A percentile compares a stretch with the other conserved stretches of the same genome.
Conservation (phyloP, 2,113 vertebrate species). For the Anser brachyrhynchus region DNA sequence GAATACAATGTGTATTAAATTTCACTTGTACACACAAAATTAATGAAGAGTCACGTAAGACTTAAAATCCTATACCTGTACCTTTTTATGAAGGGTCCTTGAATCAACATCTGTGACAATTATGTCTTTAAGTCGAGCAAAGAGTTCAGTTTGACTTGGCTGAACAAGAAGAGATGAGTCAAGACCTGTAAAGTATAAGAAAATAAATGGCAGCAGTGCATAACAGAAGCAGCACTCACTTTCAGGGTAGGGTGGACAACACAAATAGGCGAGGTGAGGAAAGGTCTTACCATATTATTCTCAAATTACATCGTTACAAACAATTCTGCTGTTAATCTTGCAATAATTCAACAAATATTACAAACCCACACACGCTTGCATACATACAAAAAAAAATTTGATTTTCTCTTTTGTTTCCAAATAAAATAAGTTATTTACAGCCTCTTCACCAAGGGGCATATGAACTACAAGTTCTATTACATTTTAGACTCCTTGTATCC, state of each 20-base stretch:
- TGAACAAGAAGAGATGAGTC: slow-evolving; percentile 87
- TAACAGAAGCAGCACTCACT: neutral
- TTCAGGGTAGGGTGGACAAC: neutral
- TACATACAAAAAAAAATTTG: neutral
- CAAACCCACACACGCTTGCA: no score
- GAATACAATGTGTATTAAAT: neutral
- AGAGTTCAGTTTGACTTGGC: slow-evolving; percentile 83
- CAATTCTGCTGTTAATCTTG: neutral
- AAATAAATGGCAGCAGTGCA: neutral
- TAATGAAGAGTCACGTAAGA: slow-evolving; percentile 13
- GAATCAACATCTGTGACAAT: slow-evolving; percentile 89
- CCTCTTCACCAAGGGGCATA: neutral
- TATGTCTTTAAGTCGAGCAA: slow-evolving; percentile 89
- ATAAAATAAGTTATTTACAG: neutral
- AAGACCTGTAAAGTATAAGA: slow-evolving; percentile 79
- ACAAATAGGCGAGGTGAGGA: neutral
- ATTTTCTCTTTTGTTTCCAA: neutral
- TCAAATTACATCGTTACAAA: neutral
- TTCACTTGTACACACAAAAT: neutral
- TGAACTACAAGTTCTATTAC: neutral
- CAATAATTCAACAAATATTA: neutral
- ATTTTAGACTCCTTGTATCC: neutral
- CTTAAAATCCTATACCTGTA: slow-evolving; percentile 54
- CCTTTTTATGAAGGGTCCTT: slow-evolving; percentile 90
- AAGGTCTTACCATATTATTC: neutral